A percentile compares a stretch with the other conserved stretches of the same genome.
phyloP scores from a whole-genome alignment of 2,113 vertebrate species.

The Mesembrinibis cayennensis region DNA sequence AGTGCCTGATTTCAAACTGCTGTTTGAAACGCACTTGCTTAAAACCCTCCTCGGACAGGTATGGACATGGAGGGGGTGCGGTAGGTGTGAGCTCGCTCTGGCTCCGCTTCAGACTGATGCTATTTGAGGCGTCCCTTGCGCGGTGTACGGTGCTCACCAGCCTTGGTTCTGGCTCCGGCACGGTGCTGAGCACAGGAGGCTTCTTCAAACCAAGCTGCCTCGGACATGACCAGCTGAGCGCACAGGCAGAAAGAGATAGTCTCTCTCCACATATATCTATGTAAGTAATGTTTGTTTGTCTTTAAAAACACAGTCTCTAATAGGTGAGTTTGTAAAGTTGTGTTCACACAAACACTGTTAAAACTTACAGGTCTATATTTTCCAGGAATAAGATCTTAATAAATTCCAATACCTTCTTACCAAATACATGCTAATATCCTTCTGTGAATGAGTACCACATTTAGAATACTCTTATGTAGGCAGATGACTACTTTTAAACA shows the following conservation, averaged over 20 bases:
- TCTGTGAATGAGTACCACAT: background rate
- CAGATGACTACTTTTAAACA: background rate
- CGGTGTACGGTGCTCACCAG: no score
- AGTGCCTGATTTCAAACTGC: background rate
- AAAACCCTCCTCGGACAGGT: background rate
- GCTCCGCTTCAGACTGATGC: background rate
- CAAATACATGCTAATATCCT: background rate
- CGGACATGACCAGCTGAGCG: accelerated
- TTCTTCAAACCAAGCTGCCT: background rate
- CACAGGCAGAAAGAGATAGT: background rate
- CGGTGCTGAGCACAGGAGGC: background rate
- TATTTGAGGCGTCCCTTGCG: background rate
- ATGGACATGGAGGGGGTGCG: no score
- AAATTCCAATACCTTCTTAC: background rate
- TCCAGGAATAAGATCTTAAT: background rate
- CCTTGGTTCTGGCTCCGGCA: background rate
- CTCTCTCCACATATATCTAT: accelerated
- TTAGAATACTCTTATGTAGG: background rate
- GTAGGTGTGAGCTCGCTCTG: background rate
- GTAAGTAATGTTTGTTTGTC: no score
- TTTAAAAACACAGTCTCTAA: background rate
- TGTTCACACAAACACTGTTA: background rate
- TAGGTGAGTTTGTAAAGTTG: background rate
- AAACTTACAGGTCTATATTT: background rate
- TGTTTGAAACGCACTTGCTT: background rate